Evolutionary conservation across 2,797 vertebrate genomes (phyloP), one percentile per base, ranked within the genome.

Genomic region (Protonibea diacanthus): DNA sequence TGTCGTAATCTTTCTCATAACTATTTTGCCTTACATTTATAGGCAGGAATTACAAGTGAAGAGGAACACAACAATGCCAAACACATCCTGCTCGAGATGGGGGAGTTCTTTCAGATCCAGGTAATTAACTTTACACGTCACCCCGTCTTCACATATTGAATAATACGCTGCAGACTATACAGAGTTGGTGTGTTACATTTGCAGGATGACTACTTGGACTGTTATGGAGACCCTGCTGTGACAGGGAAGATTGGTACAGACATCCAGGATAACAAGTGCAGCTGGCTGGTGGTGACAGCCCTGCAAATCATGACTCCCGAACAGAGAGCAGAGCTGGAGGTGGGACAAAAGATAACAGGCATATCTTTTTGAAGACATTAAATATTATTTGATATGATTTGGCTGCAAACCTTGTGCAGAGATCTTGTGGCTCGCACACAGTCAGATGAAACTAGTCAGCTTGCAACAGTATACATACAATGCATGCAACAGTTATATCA

Each of bases 181-280:
- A 53, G 23, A 47, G 38, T 29, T 47, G 51, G 0, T 73, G 4
- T 42, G 6, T 58, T 48, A 73, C 15, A n/a, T 73, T 73, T 23
- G n/a, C 85, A 99, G 98, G 98, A 99, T 0, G 98, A 99, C 86
- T 99, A 96, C 81, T 91, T 99, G 21, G 98, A 99, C 88, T 96
- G 97, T 89, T 99, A 96, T 0, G 98, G 98, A 0, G 96, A 99
- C 84, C 96, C 98, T 0, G 90, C 89, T 1, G 83, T 99, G 65
- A 99, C 96, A 0, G 98, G 98, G n/a, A 99, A 99, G 94, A 93
- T 99, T 0, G 98, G 98, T 60, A 99, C 98, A 0, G 98, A 99
- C 91, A 99, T 99, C 88, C 96, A 99, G 90, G 98, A 99, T 91
- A 99, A 99, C 62, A 99, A 99, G 65, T 99, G 98, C 91, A 98